A percentile compares a stretch with the other conserved stretches of the same genome.
phyloP scores from a whole-genome alignment of 2,797 vertebrate genomes.

The Nyctibius grandis region DNA sequence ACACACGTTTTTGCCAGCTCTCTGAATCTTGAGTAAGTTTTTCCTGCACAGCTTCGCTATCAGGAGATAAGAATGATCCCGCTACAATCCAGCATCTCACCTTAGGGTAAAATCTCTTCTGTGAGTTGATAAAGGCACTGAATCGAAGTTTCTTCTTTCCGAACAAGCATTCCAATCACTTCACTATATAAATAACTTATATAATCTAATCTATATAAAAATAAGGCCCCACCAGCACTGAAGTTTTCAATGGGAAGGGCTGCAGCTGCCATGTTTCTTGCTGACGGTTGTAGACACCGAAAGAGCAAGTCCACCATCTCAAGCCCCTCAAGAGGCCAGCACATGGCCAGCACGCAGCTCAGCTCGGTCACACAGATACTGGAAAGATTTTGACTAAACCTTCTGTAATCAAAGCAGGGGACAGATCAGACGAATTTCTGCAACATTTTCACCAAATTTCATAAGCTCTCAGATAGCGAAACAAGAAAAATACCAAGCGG shows the following conservation, averaged over 20 bases:
- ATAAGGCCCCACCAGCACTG: neutral
- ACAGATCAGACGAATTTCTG: neutral
- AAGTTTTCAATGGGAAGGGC: neutral
- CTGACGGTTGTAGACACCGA: neutral
- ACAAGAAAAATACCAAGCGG: neutral
- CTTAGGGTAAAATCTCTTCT: neutral
- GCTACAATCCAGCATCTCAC: neutral
- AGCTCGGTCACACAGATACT: neutral
- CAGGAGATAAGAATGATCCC: neutral
- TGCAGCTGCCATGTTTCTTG: neutral
- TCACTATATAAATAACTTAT: neutral
- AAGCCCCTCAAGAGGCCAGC: neutral
- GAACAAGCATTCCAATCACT: neutral
- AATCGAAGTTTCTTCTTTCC: neutral
- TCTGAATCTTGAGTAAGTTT: neutral
- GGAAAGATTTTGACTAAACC: neutral
- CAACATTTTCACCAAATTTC: neutral
- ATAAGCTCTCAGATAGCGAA: neutral
- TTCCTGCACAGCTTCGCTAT: neutral
- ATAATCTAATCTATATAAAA: neutral
- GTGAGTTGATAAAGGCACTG: neutral
- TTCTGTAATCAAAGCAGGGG: neutral
- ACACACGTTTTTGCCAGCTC: neutral
- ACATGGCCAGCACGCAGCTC: neutral
- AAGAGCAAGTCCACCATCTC: neutral